Conservation (phyloP, 2,113 vertebrate genomes). For the Notarius quadriscutis region DNA sequence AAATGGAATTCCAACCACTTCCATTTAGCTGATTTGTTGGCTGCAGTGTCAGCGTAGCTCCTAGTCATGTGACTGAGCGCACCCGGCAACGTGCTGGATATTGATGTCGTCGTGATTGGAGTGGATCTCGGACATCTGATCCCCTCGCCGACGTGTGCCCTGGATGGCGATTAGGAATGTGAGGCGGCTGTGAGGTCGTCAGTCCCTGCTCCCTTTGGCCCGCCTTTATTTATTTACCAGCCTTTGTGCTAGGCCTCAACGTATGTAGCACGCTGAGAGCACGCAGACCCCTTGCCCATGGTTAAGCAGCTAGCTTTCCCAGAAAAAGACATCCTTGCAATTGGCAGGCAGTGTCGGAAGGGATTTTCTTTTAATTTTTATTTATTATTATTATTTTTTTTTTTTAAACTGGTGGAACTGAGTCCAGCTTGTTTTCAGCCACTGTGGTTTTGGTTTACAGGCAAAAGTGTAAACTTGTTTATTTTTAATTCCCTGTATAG, state of each 20-base stretch:
- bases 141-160: conserved; percentile 58
- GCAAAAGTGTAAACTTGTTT: conserved; percentile 20
- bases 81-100: conserved; percentile 56
- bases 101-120: conserved; percentile 69
- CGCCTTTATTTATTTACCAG: conserved; percentile 74
- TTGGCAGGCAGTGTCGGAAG: conserved; percentile 17
- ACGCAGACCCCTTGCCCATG: background rate
- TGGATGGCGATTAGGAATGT: conserved; percentile 69
- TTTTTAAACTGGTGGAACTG: background rate
- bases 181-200: conserved; percentile 60
- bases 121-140: conserved; percentile 67
- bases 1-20: conserved; percentile 42
- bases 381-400: background rate
- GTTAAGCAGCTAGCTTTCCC: conserved; percentile 42
- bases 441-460: background rate
- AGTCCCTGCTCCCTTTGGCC: conserved; percentile 62
- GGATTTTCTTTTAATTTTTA: background rate
- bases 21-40: conserved; percentile 36
- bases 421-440: background rate
- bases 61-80: conserved; percentile 39
- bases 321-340: conserved; percentile 24
- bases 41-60: conserved; percentile 40
- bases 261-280: conserved; percentile 36
- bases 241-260: conserved; percentile 55
- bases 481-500: conserved; percentile 63